These are phyloP conservation scores for Recurvirostra avosetta DNA, from an alignment of 2,113 vertebrate species.

Conservation along the genomic window DNA sequence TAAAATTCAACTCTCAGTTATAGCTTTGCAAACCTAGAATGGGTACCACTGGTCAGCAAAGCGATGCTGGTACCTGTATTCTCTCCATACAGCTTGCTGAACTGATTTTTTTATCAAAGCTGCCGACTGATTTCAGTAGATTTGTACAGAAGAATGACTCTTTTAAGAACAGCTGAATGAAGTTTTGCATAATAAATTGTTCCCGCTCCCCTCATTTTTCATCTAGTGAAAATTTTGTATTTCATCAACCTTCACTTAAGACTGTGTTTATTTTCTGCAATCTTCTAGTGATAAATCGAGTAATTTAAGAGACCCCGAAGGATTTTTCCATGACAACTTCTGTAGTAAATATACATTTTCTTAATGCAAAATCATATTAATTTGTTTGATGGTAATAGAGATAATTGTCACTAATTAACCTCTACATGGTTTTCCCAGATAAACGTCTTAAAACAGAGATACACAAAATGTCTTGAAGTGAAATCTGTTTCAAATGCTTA, in stretches of 20 bases:
- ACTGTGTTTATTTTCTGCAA: neutral
- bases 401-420: constrained; percentile 35
- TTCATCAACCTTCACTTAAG: neutral
- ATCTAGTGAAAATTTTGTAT: neutral
- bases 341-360: constrained; percentile 1
- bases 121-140: neutral
- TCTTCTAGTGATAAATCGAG: neutral
- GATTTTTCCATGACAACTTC: constrained; percentile 1
- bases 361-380: constrained; percentile 25
- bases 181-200: neutral
- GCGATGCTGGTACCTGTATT: neutral
- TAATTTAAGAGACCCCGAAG: neutral
- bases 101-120: neutral
- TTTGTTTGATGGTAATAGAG: constrained; percentile 12
- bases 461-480: neutral
- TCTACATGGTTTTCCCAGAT: neutral
- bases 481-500: neutral
- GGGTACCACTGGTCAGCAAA: neutral
- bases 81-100: neutral
- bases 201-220: neutral
- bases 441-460: constrained; percentile 12
- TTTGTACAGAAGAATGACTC: neutral
- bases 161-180: neutral
- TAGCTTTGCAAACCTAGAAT: neutral
- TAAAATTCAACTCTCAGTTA: neutral